A percentile compares a stretch with the other conserved stretches of the same genome.
These are phyloP conservation scores for Drosophila carrolli DNA, from an alignment of 1,140 invertebrate genomes.

Conservation along the genomic window DNA sequence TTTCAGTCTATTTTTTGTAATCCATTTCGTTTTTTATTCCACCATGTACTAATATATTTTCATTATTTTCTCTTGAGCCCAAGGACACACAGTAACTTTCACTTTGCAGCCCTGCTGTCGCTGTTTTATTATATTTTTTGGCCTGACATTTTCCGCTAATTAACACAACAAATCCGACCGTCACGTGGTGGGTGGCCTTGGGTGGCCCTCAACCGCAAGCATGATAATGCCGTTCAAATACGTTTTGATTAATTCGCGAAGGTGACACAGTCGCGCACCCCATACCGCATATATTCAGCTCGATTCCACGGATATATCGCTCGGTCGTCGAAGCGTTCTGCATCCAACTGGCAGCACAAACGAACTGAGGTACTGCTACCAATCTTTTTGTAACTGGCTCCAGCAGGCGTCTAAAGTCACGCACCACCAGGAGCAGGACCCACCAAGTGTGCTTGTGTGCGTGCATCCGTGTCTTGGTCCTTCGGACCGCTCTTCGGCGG, in stretches of 20 bases:
- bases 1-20: constrained; percentile 17
- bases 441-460: constrained; percentile 19
- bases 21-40: constrained; percentile 24
- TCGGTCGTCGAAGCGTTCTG: constrained; percentile 63
- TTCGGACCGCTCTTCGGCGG: constrained; percentile 23
- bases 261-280: constrained; percentile 34
- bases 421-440: constrained; percentile 51
- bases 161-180: constrained; percentile 40
- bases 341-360: constrained; percentile 64
- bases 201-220: constrained; percentile 1
- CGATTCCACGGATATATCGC: constrained; percentile 20
- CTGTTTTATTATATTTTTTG: constrained; percentile 10
- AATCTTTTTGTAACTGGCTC: constrained; percentile 42
- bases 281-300: constrained; percentile 22
- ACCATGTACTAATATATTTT: constrained; percentile 11
- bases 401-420: constrained; percentile 41
- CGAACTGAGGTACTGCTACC: constrained; percentile 49
- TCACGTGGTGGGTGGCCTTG: constrained; percentile 33
- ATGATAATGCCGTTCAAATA: constrained; percentile 23
- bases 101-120: constrained; percentile 3
- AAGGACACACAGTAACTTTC: constrained; percentile 43
- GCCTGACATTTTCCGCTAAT: constrained; percentile 43
- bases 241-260: constrained; percentile 49
- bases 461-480: constrained; percentile 10
- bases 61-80: constrained; percentile 29